Evolutionary conservation across 2,113 vertebrate species (phyloP), one percentile per base, ranked within the genome.

Genomic region (cat (Felis catus)): DNA sequence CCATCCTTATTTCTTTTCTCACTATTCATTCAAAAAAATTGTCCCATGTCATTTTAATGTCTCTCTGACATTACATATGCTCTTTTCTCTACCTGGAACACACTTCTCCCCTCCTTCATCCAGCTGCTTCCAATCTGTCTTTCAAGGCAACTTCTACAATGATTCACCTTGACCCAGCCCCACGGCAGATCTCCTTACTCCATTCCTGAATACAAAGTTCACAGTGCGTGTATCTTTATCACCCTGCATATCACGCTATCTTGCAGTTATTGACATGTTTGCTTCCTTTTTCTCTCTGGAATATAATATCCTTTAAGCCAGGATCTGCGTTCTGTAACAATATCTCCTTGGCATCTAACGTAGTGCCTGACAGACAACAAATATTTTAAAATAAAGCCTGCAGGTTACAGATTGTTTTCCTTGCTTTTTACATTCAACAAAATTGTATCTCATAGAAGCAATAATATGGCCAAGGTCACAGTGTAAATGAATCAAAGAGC

Each of bases 211-310:
- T 11, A 70, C 13, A 76, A 5, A 65, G 4, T 2, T 8, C 10
- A n/a, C 1, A 7, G 3, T 21, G 4, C 10, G 1, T 80, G 33
- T 13, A 19, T 10, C 45, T 27, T 10, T 18, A 14, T 53, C 5
- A 21, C 1, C 5, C 0, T 2, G 27, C 10, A 70, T 7, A 6
- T n/a, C 36, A 33, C 36, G 14, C 2, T 29, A 2, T 53, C 63
- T 21, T 89, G 12, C 4, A 33, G 16, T 48, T 53, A 45, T 23
- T 36, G 9, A 78, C 27, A 33, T 0, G 33, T 90, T 48, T 94
- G 33, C 45, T 48, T 71, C 7, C 31, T 41, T 87, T 87, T 33
- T 25, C 23, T 53, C 9, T 45, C 23, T 25, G 36, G 12, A 14
- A 80, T 41, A 53, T 14, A 41, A 9, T 61, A 61, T 36, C 63